Percentiles rank a stretch among this genome's conserved stretches.
Conservation (phyloP, 2,888 invertebrate species). For the Aradus depressus region DNA sequence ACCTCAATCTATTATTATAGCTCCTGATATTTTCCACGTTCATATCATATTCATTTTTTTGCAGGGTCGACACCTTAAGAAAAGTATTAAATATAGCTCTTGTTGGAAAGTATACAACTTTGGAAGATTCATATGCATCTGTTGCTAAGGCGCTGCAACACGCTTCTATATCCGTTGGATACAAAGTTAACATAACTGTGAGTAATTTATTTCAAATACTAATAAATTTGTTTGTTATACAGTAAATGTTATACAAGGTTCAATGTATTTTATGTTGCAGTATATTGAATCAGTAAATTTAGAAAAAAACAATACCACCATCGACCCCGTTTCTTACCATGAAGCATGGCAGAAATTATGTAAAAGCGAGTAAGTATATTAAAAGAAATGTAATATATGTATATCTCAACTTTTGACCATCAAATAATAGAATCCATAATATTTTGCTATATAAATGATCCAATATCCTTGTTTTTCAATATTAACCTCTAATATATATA, state of each 20-base stretch:
- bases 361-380: slow-evolving; percentile 58
- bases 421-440: neutral
- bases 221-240: neutral
- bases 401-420: neutral
- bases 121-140: slow-evolving; percentile 94
- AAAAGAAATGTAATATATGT: neutral
- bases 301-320: slow-evolving; percentile 58
- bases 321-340: slow-evolving; percentile 74
- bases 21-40: no score
- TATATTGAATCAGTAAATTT: slow-evolving; percentile 87
- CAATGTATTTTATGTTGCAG: slow-evolving; percentile 36
- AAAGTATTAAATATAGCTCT: slow-evolving; percentile 78
- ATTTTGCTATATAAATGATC: no score
- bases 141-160: slow-evolving; percentile 91
- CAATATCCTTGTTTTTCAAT: no score
- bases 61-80: slow-evolving; percentile 65
- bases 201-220: slow-evolving; percentile 23
- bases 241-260: neutral
- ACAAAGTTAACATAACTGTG: slow-evolving; percentile 66
- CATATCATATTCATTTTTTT: slow-evolving; percentile 23
- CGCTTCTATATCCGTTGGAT: slow-evolving; percentile 73
- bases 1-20: no score
- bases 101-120: slow-evolving; percentile 92
- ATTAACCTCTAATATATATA: no score
- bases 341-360: slow-evolving; percentile 89